Base-by-base conservation (phyloP, 2,113 vertebrate species). In the Kryptolebias marmoratus region DNA sequence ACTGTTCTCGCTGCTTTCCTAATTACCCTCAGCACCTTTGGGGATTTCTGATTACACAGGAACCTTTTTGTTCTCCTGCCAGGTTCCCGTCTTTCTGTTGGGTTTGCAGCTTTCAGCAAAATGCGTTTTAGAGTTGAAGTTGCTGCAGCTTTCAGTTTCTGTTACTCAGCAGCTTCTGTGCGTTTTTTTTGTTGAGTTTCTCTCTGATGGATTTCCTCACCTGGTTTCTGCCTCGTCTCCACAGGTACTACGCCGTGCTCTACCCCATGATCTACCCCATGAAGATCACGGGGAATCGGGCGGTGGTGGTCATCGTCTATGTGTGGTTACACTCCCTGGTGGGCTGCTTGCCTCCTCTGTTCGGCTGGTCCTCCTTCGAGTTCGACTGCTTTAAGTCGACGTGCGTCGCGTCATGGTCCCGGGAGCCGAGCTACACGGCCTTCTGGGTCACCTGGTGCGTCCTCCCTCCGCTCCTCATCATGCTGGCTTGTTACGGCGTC, bases 191-290 rank as follows among this genome's bases (percentile, higher is more conserved):
- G 48, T 59, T 52, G n/a, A 57, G 48, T 65, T 64, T 39, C 62
- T 12, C 2, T 30, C 62, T 22, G 27, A 28, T 30, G 47, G 50
- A 56, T 55, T 39, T 56, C 49, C 64, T 82, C 36, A 67, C 54
- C 10, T 6, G 56, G 73, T 48, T 63, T 13, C 22, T 3, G 30
- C 75, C 67, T 64, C 58, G 4, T 44, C 48, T 50, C 54, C 1
- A 6, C 84, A 99, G 98, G 88, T 99, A 99, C 91, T 99, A 99
- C 0, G 98, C 98, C 1, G 98, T 99, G 13, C 92, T 99, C 27
- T 99, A 99, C 87, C 98, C 98, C 0, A 99, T 99, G 98, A 94
- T 98, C 79, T 99, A 99, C 87, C 98, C 97, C 0, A 97, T 96
- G 97, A 99, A 99, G 95, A 97, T 99, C 85, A 98, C 97, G 0